Evolutionary conservation across 2,888 invertebrate genomes (phyloP).

Genomic region (Thyatira batis): DNA sequence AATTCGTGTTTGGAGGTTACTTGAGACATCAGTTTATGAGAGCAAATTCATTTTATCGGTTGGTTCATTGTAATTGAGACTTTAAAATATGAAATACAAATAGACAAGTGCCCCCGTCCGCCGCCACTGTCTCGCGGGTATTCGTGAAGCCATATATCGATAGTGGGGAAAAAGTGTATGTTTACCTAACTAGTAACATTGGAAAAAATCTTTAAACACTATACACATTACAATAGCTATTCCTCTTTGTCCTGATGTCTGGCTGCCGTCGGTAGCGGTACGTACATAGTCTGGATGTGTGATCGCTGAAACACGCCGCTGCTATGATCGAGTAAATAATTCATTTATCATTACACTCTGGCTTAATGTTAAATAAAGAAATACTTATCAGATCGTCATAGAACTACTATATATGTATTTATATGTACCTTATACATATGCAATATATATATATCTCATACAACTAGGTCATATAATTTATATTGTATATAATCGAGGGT

Average conservation of each 20-base stretch:
- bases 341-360: background rate
- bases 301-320: background rate
- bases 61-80: too few species aligned
- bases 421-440: background rate
- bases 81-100: background rate
- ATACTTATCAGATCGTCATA: background rate
- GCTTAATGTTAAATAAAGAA: background rate
- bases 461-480: background rate
- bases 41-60: too few species aligned
- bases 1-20: too few species aligned
- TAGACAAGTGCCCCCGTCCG: background rate
- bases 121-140: slow-evolving; percentile 37
- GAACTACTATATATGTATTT: background rate
- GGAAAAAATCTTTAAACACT: slow-evolving; percentile 44
- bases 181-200: slow-evolving; percentile 52
- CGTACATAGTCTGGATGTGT: background rate
- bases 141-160: slow-evolving; percentile 35
- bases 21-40: too few species aligned
- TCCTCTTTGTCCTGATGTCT: slow-evolving; percentile 51
- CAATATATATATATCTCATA: background rate
- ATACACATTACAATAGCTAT: slow-evolving; percentile 45
- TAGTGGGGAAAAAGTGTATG: slow-evolving; percentile 37
- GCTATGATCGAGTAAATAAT: background rate
- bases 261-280: slow-evolving; percentile 31
- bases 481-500: background rate